Percentiles rank a stretch among this genome's conserved stretches.
These are phyloP conservation scores for Acanthis flammea DNA, from an alignment of 2,797 vertebrate species.

Conservation along the genomic window DNA sequence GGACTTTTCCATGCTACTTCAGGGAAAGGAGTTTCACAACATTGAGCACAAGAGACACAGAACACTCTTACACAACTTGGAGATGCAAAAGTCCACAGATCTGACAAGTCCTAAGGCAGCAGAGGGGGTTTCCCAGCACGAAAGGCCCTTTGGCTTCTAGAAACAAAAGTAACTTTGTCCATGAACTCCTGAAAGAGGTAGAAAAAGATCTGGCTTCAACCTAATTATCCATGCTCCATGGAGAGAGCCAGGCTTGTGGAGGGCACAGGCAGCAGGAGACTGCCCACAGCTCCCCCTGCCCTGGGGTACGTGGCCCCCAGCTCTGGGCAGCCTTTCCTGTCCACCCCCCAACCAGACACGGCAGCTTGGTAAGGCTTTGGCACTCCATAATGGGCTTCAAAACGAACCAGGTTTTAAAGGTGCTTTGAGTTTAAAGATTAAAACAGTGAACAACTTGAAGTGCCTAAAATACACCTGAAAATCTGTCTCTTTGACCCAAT, in stretches of 20 bases:
- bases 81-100: slow-evolving; percentile 4
- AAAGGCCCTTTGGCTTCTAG: neutral
- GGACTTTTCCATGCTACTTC: accelerated
- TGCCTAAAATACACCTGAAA: neutral
- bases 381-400: neutral
- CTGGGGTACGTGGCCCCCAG: accelerated
- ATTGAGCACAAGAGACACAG: neutral
- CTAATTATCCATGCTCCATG: neutral
- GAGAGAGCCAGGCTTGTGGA: neutral
- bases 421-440: neutral
- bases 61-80: neutral
- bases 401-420: neutral
- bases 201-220: neutral
- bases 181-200: neutral
- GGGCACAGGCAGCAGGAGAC: neutral
- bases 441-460: neutral
- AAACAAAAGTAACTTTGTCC: neutral
- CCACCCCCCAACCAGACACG: accelerated
- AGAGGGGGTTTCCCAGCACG: neutral
- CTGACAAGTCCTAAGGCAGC: neutral
- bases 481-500: neutral
- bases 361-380: neutral
- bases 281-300: accelerated
- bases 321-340: neutral
- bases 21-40: slow-evolving; percentile 9